Conservation (phyloP, 2,797 vertebrate genomes). For the Triplophysa bombifrons region DNA sequence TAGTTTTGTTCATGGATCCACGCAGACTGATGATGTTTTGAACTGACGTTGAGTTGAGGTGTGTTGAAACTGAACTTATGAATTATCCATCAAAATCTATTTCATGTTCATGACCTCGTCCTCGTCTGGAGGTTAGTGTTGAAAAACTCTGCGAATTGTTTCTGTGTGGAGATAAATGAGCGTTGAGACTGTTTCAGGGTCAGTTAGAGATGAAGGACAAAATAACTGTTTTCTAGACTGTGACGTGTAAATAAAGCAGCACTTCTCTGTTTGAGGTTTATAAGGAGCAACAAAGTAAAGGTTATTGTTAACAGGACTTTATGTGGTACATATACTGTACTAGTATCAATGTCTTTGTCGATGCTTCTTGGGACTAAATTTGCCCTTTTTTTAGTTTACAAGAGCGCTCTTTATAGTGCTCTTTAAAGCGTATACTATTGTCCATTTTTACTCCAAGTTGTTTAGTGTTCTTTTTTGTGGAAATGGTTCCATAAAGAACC, state of each 20-base stretch:
- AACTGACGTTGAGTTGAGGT: not conserved
- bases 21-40: not conserved
- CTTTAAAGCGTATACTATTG: too few relatives aligned
- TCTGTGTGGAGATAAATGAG: conserved; percentile 34
- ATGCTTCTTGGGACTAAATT: too few relatives aligned
- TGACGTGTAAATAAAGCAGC: conserved; percentile 31
- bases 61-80: not conserved
- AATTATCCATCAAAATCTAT: not conserved
- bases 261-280: conserved; percentile 22
- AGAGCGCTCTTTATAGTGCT: too few relatives aligned
- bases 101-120: conserved; percentile 6
- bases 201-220: conserved; percentile 27
- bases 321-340: too few relatives aligned
- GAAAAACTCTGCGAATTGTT: not conserved
- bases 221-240: not conserved
- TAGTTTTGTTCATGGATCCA: not conserved
- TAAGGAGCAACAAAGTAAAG: too few relatives aligned
- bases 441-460: too few relatives aligned
- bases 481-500: too few relatives aligned
- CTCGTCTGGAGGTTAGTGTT: not conserved
- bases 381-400: too few relatives aligned
- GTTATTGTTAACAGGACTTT: too few relatives aligned
- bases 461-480: too few relatives aligned
- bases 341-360: too few relatives aligned
- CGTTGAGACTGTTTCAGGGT: conserved; percentile 23